Evolutionary conservation across 2,797 vertebrate species (phyloP).

Genomic region (Micrastur ruficollis): DNA sequence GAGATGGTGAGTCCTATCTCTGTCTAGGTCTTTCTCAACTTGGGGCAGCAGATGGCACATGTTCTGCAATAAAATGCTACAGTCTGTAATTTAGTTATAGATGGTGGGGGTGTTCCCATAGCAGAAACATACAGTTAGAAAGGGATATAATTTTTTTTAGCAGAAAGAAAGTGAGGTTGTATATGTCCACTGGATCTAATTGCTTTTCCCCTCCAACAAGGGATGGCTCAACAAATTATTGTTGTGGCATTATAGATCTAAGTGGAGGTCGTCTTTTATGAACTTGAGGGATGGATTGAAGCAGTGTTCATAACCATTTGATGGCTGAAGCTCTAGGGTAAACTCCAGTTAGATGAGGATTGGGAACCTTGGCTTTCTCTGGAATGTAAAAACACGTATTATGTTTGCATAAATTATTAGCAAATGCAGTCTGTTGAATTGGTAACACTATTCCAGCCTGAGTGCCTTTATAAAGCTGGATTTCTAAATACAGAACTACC

Average conservation of each 20-base stretch:
- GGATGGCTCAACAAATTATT: neutral
- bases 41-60: neutral
- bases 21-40: neutral
- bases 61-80: neutral
- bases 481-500: neutral
- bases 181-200: neutral
- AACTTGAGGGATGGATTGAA: neutral
- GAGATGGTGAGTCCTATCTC: conserved; percentile 75
- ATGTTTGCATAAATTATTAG: neutral
- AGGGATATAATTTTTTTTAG: neutral
- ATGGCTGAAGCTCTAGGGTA: neutral
- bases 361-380: neutral
- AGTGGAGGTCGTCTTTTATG: neutral
- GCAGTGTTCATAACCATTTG: neutral
- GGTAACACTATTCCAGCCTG: neutral
- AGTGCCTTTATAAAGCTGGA: neutral
- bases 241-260: neutral
- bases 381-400: neutral
- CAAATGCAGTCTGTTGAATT: neutral
- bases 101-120: neutral
- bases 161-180: neutral
- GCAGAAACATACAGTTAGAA: neutral
- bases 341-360: neutral
- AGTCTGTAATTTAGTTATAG: neutral
- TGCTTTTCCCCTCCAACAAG: neutral